Evolutionary conservation across 1,140 invertebrate genomes (phyloP).

Genomic region (Drosophila azteca): DNA sequence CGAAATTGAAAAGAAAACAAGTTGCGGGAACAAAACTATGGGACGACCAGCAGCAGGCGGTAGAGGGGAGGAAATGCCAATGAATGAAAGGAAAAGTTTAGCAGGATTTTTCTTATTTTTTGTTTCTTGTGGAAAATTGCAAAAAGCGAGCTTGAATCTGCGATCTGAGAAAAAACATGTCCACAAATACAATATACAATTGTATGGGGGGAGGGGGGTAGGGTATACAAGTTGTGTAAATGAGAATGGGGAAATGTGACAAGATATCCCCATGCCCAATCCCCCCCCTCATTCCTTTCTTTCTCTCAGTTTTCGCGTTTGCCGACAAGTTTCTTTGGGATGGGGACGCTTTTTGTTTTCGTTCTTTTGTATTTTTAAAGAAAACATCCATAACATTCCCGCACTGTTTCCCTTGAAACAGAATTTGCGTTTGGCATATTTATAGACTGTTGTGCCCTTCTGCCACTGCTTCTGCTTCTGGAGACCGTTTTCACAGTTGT

Average conservation of each 20-base stretch:
- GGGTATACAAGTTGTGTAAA: constrained; percentile 33
- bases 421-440: constrained; percentile 47
- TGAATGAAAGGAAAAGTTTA: background rate
- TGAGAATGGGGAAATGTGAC: constrained; percentile 22
- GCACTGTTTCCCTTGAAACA: constrained; percentile 27
- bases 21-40: background rate
- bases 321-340: constrained; percentile 56
- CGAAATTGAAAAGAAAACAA: constrained; percentile 14
- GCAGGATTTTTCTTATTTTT: background rate
- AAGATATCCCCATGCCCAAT: constrained; percentile 10
- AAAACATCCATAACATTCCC: constrained; percentile 34
- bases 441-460: constrained; percentile 39
- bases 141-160: background rate
- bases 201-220: no score
- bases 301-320: constrained; percentile 25
- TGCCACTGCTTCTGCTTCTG: constrained; percentile 23
- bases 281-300: constrained; percentile 2
- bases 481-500: constrained; percentile 71
- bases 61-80: no score
- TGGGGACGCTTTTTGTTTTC: no score
- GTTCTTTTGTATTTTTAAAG: constrained; percentile 42
- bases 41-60: no score
- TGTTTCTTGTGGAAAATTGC: background rate
- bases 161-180: no score
- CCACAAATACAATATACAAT: no score